Evolutionary conservation across 64 coral and sea anemone genomes (phyloP), one percentile per base, ranked within the genome.

Genomic region (Actinia equina): DNA sequence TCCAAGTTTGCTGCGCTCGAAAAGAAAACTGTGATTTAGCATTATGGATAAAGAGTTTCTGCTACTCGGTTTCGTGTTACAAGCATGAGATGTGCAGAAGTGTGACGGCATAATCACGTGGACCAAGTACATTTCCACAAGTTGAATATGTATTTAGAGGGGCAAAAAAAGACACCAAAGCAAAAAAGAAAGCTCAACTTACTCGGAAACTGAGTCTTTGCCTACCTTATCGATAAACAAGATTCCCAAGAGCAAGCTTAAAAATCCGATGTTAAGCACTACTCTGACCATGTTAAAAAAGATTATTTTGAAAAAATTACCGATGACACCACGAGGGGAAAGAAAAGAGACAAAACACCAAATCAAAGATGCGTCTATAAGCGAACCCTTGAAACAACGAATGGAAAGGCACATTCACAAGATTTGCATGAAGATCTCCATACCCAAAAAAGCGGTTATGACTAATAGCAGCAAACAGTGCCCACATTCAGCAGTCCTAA

Each of bases 11-110:
- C 52, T 96, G 94, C 54, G 91, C 79, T 18, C 91, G 83, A 52
- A 77, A 89, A 0, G n/a, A n/a, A n/a, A 83, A 88, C 17, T 96
- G 94, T 77, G 92, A 96, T 82, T 77, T 96, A 25, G 94, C 88
- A 7, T 96, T 96, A 3, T 76, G 93, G 91, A 91, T 93, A 9
- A 88, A 84, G 82, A 67, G 87, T 2, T 63, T 90, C n/a, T 96
- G 94, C 56, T 96, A 93, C 45, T 93, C 94, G 2, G 94, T 96
- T 41, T 88, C 86, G 14, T 96, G 94, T 27, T 92, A 80, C 77
- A 92, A 86, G 26, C 37, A 86, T 11, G 79, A 86, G 17, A 87
- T 83, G 51, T 92, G 90, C 61, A 44, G 17, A 4, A 87, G 41
- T 1, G 90, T 83, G 3, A 92, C 52, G 14, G 90, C 90, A 13